These are phyloP conservation scores for Semotilus atromaculatus DNA, from an alignment of 2,797 vertebrate species.

Conservation along the genomic window DNA sequence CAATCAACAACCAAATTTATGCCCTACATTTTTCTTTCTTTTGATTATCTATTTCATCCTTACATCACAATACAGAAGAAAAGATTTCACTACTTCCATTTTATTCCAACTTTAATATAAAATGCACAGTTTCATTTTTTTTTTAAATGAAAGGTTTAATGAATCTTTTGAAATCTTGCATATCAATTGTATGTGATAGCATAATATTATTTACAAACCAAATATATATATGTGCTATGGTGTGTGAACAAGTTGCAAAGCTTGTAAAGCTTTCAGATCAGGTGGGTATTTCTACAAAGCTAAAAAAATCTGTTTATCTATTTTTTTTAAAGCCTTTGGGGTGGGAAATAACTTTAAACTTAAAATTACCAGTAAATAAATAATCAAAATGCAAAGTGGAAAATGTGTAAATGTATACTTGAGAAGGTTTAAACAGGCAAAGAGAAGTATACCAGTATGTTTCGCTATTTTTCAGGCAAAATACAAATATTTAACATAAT, in stretches of 20 bases:
- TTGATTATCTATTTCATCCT: neutral
- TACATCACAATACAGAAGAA: neutral
- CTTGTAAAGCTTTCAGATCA: neutral
- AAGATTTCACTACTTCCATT: neutral
- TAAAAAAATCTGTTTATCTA: neutral
- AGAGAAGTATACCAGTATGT: neutral
- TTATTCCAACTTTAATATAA: neutral
- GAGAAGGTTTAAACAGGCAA: slow-evolving; percentile 1
- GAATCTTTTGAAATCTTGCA: slow-evolving; percentile 19
- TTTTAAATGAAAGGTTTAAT: slow-evolving; percentile 45
- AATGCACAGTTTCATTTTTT: neutral
- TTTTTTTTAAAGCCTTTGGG: neutral
- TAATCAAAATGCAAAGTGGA: neutral
- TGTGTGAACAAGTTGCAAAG: neutral
- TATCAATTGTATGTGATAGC: slow-evolving; percentile 29
- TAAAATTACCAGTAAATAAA: neutral
- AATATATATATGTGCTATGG: neutral
- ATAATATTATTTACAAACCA: slow-evolving; percentile 56
- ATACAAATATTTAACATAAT: slow-evolving; percentile 19
- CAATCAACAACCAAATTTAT: neutral
- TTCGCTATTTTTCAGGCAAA: neutral
- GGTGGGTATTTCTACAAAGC: neutral
- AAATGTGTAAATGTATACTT: neutral
- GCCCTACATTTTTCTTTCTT: neutral
- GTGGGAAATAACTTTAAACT: neutral